Evolutionary conservation across 92 coral and sea anemone genomes (phyloP), one percentile per base, ranked within the genome.

Genomic region (Virgularia gustaviana): DNA sequence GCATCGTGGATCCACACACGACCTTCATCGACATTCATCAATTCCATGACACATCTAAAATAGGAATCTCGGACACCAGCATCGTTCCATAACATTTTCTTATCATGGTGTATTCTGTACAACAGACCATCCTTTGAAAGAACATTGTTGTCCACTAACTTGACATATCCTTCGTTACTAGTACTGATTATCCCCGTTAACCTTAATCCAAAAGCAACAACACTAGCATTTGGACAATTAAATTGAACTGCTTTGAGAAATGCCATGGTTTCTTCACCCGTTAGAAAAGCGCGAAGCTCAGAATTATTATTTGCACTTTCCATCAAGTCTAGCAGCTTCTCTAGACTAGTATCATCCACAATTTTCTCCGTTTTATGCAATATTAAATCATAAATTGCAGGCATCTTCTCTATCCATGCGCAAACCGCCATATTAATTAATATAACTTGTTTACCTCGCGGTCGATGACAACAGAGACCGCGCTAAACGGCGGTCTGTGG

Each of bases 281-380:
- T 71, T 1, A 87, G 52, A 20, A 45, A 56, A 53, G 64, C 68
- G 24, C 59, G 30, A 35, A 76, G 77, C 12, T 79, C 49, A 18
- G 79, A 31, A 61, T 74, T 52, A 28, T 81, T 20, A 57, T 72
- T 81, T 29, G 83, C 80, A 65, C 34, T 57, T 58, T 83, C 67
- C 37, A 94, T 57, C 87, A 91, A 82, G 22, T 65, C 86, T 31
- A 89, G 81, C 23, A 89, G 65, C 68, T 86, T 94, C 53, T 94
- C 94, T 29, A 89, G 33, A 64, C 96, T 94, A n/a, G 99, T 94
- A 55, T 94, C 99, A 57, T 94, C 99, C 24, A 94, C 83, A 56
- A 94, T 85, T 15, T 83, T 78, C 24, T 94, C 89, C 31, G 89
- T 68, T 36, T 87, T 72, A 31, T 63, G 61, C 23, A 89, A 71